Evolutionary conservation across 1,140 invertebrate species (phyloP).

Genomic region (Neomicropteryx cornuta): DNA sequence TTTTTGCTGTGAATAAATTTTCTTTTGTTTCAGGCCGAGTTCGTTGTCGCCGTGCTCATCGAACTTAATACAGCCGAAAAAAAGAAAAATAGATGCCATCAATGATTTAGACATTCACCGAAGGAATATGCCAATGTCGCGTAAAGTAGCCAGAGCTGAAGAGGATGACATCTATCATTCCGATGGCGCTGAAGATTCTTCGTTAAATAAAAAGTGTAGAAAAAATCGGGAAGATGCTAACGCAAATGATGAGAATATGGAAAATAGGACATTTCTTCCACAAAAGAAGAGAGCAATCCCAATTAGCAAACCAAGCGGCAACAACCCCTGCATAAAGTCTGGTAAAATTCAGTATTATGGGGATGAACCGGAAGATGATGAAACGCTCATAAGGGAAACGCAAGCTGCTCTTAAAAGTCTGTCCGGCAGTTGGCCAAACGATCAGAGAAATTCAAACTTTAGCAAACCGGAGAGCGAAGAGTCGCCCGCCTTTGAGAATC

Average conservation of each 20-base stretch:
- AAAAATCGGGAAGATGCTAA: slow-evolving; percentile 26
- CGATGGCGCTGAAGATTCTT: too few species aligned
- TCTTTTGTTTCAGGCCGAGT: slow-evolving; percentile 39
- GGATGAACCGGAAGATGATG: slow-evolving; percentile 70
- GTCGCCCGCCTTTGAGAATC: slow-evolving; percentile 68
- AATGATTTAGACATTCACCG: slow-evolving; percentile 30
- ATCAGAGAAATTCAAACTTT: slow-evolving; percentile 49
- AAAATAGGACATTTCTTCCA: slow-evolving; percentile 18
- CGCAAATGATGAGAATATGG: slow-evolving; percentile 24
- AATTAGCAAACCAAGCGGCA: slow-evolving; percentile 16
- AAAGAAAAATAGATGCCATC: slow-evolving; percentile 34
- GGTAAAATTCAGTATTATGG: too few species aligned
- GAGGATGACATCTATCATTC: too few species aligned
- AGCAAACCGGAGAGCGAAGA: slow-evolving; percentile 59
- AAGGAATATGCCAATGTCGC: too few species aligned
- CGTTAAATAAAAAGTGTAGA: too few species aligned
- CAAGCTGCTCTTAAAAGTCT: slow-evolving; percentile 74
- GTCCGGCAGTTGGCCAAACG: slow-evolving; percentile 65
- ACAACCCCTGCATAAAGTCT: slow-evolving; percentile 18
- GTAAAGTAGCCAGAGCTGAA: too few species aligned
- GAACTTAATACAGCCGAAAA: slow-evolving; percentile 35
- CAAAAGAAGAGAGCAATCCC: slow-evolving; percentile 20
- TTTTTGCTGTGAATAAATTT: too few species aligned
- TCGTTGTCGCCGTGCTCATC: slow-evolving; percentile 28
- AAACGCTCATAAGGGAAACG: slow-evolving; percentile 72